These are phyloP conservation scores for Dryas iulia DNA, from an alignment of 1,140 invertebrate genomes.

Conservation along the genomic window DNA sequence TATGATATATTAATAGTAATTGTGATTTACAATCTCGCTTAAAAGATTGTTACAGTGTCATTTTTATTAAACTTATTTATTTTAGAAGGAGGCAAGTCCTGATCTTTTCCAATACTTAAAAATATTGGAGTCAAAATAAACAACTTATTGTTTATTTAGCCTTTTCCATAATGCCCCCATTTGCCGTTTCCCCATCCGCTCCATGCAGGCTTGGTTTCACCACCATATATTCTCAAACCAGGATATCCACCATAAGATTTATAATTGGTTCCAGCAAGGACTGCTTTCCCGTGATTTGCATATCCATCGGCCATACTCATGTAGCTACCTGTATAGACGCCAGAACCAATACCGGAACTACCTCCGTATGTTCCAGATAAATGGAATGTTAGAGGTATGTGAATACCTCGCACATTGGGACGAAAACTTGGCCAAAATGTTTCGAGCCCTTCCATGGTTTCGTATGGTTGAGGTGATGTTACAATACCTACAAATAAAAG, in stretches of 20 bases:
- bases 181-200: conserved; percentile 71
- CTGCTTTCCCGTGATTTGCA: conserved; percentile 39
- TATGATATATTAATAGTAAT: not conserved
- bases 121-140: not conserved
- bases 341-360: conserved; percentile 15
- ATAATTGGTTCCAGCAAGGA: conserved; percentile 52
- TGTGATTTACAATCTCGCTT: not conserved
- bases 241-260: conserved; percentile 40
- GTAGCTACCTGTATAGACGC: conserved; percentile 52
- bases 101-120: too few species aligned
- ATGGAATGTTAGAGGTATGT: conserved; percentile 62
- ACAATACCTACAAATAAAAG: conserved; percentile 19
- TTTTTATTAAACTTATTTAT: not conserved
- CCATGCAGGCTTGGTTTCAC: conserved; percentile 48
- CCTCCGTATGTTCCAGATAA: conserved; percentile 58
- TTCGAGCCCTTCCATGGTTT: conserved; percentile 44
- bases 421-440: conserved; percentile 60
- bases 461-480: conserved; percentile 22
- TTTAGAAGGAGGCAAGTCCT: not conserved
- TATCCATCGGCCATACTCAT: conserved; percentile 36
- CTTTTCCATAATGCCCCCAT: conserved; percentile 74
- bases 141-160: conserved; percentile 36
- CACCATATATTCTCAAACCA: conserved; percentile 49
- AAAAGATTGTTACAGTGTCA: not conserved
- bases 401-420: conserved; percentile 39